Percentiles rank a stretch among this genome's conserved stretches.
phyloP scores from a whole-genome alignment of 2,888 invertebrate genomes.

The Pediacus dermestoides region DNA sequence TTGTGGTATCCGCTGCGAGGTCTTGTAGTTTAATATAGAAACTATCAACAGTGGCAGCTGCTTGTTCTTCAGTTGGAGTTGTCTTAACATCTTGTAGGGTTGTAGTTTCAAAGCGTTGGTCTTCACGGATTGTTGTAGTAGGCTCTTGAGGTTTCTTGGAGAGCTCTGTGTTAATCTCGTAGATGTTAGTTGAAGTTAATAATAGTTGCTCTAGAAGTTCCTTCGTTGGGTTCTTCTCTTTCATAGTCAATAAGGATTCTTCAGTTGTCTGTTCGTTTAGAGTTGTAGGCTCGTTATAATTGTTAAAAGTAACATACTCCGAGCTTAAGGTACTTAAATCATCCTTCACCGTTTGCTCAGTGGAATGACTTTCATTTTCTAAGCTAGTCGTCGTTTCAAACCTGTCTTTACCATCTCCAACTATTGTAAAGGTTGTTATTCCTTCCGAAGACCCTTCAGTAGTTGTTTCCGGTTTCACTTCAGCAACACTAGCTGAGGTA shows the following conservation, averaged over 20 bases:
- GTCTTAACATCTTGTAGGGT: constrained; percentile 15
- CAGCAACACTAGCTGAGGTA: neutral
- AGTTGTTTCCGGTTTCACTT: constrained; percentile 5
- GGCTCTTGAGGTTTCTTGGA: constrained; percentile 14
- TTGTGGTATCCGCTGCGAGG: constrained; percentile 19
- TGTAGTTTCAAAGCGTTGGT: constrained; percentile 18
- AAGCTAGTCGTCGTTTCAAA: constrained; percentile 13
- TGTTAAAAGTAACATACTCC: constrained; percentile 14
- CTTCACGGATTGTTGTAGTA: constrained; percentile 14
- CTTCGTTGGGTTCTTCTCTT: constrained; percentile 25
- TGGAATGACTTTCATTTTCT: constrained; percentile 1
- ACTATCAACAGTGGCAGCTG: constrained; percentile 11
- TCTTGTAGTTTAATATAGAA: constrained; percentile 18
- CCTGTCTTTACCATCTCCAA: neutral
- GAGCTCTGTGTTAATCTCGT: constrained; percentile 43
- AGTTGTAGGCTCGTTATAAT: constrained; percentile 7
- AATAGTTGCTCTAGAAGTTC: constrained; percentile 40
- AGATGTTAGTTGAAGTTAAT: constrained; percentile 40
- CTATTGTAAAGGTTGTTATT: constrained; percentile 3
- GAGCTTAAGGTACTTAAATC: constrained; percentile 24
- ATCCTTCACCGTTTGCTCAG: constrained; percentile 5
- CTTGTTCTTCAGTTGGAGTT: constrained; percentile 14
- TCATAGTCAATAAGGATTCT: constrained; percentile 18
- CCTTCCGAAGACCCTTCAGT: neutral
- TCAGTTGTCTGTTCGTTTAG: constrained; percentile 16